phyloP scores from a whole-genome alignment of 2,113 vertebrate genomes.

The Oenanthe melanoleuca region DNA sequence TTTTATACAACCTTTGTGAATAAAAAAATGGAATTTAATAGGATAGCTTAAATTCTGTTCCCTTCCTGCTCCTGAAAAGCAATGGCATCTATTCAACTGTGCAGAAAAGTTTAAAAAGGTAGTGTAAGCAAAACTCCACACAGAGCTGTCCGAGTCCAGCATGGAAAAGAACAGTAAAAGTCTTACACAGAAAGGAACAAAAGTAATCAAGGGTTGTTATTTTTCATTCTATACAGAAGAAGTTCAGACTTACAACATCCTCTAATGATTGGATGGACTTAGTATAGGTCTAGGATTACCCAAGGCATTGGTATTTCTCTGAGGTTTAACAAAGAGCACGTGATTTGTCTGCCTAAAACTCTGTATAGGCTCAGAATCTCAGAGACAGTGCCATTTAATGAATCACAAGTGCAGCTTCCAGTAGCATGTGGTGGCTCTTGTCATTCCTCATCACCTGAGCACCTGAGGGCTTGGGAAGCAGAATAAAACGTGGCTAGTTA shows the following conservation, averaged over 20 bases:
- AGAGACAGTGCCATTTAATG: not conserved
- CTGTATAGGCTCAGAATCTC: not conserved
- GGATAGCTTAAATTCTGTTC: not conserved
- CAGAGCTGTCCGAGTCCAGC: not conserved
- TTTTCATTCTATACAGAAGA: not conserved
- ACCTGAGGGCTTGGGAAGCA: not conserved
- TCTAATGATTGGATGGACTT: not conserved
- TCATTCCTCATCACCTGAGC: not conserved
- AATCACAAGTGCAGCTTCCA: not conserved
- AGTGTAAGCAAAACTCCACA: not conserved
- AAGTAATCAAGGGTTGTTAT: not conserved
- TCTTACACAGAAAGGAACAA: not conserved
- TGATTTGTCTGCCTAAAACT: not conserved
- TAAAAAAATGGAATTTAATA: not conserved
- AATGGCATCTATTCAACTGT: not conserved
- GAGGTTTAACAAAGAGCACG: rapidly evolving
- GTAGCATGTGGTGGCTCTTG: not conserved
- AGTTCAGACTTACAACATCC: not conserved
- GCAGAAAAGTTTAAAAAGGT: not conserved
- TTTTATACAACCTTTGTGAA: not conserved
- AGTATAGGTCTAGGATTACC: not conserved
- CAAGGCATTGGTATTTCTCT: not conserved
- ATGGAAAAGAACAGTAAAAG: not conserved
- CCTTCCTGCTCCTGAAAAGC: not conserved
- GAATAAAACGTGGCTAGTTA: not conserved